Percentiles rank a stretch among this genome's conserved stretches.
Conservation (phyloP, 2,113 vertebrate genomes). For the Pangasianodon hypophthalmus region DNA sequence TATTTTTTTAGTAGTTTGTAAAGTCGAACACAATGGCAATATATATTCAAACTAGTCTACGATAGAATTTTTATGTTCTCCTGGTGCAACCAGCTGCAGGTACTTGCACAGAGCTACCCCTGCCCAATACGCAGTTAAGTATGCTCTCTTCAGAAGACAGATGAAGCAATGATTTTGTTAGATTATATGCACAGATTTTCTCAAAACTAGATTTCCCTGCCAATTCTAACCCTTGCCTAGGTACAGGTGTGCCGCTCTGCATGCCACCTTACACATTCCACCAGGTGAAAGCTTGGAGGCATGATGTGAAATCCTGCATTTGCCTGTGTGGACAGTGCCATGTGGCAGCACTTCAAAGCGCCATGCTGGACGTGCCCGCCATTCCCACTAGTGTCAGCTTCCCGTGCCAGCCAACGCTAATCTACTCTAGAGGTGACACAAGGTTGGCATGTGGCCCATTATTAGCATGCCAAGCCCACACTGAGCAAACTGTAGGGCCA, state of each 20-base stretch:
- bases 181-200: not conserved
- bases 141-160: not conserved
- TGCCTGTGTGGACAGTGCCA: not conserved
- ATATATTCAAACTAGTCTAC: not conserved
- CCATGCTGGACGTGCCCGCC: conserved; percentile 11
- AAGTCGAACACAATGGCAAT: not conserved
- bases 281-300: conserved; percentile 29
- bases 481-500: not conserved
- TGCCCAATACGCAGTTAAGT: not conserved
- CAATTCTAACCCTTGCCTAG: not conserved
- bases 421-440: conserved; percentile 53
- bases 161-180: not conserved
- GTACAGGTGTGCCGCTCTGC: conserved; percentile 29
- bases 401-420: conserved; percentile 34
- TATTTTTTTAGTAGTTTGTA: not conserved
- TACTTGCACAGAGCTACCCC: not conserved
- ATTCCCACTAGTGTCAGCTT: not conserved
- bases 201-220: not conserved
- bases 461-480: not conserved
- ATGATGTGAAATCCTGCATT: not conserved
- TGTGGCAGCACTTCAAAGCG: conserved; percentile 37
- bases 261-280: conserved; percentile 45
- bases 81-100: not conserved
- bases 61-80: not conserved
- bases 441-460: conserved; percentile 9